A percentile compares a stretch with the other conserved stretches of the same genome.
Conservation (phyloP, 2,113 vertebrate species). For the Setophaga kirtlandii region DNA sequence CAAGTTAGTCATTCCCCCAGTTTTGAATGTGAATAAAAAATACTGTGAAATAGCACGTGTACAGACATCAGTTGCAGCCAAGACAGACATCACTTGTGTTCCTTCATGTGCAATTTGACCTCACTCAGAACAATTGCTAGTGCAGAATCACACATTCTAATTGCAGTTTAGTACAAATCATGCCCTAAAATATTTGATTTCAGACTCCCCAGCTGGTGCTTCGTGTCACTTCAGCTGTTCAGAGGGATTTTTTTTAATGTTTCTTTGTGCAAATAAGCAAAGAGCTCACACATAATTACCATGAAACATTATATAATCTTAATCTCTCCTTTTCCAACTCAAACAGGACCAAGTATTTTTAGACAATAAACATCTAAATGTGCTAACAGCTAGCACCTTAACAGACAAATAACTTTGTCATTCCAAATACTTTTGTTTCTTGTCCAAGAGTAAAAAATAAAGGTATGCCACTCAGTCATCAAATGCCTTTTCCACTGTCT, state of each 20-base stretch:
- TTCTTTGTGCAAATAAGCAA: slow-evolving; percentile 63
- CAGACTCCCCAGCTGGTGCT: slow-evolving; percentile 69
- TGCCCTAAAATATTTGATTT: slow-evolving; percentile 71
- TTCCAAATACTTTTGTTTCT: background rate
- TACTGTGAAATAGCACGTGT: background rate
- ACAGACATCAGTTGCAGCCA: background rate
- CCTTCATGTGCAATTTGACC: slow-evolving; percentile 51
- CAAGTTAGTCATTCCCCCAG: background rate
- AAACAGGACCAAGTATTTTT: slow-evolving; percentile 3
- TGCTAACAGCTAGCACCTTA: background rate
- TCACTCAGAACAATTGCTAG: slow-evolving; percentile 52
- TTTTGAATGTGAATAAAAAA: background rate
- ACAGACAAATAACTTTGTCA: background rate
- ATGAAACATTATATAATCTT: slow-evolving; percentile 35
- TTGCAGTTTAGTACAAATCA: slow-evolving; percentile 67
- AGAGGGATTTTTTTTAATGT: slow-evolving; percentile 31
- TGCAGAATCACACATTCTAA: slow-evolving; percentile 56
- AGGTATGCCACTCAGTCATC: accelerated
- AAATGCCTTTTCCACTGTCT: background rate
- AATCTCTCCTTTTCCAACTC: slow-evolving; percentile 20
- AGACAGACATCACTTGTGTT: slow-evolving; percentile 40
- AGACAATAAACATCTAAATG: background rate
- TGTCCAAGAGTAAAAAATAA: background rate
- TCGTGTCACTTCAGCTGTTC: slow-evolving; percentile 74
- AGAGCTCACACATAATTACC: slow-evolving; percentile 53